These are phyloP conservation scores for Petrolisthes manimaculis DNA, from an alignment of 2,888 invertebrate species.

Conservation along the genomic window DNA sequence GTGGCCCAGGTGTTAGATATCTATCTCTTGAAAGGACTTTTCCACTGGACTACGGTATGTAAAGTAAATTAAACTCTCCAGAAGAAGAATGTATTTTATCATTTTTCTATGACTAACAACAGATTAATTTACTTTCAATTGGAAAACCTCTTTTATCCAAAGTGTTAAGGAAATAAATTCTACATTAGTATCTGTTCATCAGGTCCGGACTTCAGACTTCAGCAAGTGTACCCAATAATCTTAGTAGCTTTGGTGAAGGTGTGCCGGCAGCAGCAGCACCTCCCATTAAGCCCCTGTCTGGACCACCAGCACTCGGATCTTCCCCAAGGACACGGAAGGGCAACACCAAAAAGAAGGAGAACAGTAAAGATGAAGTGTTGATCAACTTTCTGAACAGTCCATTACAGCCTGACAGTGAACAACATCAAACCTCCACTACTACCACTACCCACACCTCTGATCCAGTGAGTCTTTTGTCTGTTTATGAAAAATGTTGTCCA, in stretches of 20 bases:
- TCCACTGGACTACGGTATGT: no score
- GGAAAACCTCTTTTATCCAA: no score
- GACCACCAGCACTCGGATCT: conserved; percentile 37
- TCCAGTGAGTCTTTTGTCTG: conserved; percentile 14
- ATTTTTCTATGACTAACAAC: no score
- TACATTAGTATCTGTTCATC: no score
- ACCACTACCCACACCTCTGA: conserved; percentile 25
- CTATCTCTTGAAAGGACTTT: no score
- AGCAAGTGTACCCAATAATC: conserved; percentile 60
- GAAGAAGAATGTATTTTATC: no score
- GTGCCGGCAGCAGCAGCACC: background rate
- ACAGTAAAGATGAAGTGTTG: conserved; percentile 40
- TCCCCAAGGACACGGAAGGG: conserved; percentile 41
- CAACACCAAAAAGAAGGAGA: conserved; percentile 37
- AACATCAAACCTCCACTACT: conserved; percentile 12
- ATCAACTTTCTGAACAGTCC: conserved; percentile 57
- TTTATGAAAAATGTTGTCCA: background rate
- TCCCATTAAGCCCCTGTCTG: background rate
- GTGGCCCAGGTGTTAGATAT: no score
- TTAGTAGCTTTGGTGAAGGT: conserved; percentile 48
- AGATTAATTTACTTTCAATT: no score
- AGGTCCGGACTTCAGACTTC: conserved; percentile 55
- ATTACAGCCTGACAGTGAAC: conserved; percentile 31
- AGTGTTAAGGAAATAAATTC: no score
- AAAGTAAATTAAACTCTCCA: no score